Percentiles rank a stretch among this genome's conserved stretches.
Conservation (phyloP, 2,888 invertebrate genomes). For the Hybos culiciformis region DNA sequence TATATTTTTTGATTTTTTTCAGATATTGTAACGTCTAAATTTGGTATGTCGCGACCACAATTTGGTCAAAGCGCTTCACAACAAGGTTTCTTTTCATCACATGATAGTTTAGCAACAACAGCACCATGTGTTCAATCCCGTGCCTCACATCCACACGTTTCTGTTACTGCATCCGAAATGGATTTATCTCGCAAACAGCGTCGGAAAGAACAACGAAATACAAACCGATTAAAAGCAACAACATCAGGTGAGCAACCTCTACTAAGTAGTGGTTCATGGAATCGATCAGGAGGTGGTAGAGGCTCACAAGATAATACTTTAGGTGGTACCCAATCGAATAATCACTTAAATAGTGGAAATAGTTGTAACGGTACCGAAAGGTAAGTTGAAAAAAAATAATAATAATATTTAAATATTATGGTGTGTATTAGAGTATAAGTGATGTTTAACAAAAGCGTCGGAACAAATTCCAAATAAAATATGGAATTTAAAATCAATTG, state of each 20-base stretch:
- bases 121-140: constrained; percentile 49
- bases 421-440: no score
- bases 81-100: constrained; percentile 56
- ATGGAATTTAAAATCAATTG: no score
- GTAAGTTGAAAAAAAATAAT: constrained; percentile 30
- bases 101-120: constrained; percentile 59
- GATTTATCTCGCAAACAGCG: constrained; percentile 54
- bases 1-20: constrained; percentile 18
- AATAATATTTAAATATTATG: not conserved
- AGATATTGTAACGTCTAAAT: constrained; percentile 70
- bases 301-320: constrained; percentile 40
- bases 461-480: no score
- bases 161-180: constrained; percentile 54
- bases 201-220: constrained; percentile 46
- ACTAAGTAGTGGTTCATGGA: constrained; percentile 54
- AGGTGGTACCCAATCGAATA: constrained; percentile 40
- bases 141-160: constrained; percentile 39
- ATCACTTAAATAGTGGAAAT: constrained; percentile 46
- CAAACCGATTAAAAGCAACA: constrained; percentile 49
- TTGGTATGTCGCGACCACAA: constrained; percentile 51
- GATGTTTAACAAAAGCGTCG: no score
- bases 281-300: constrained; percentile 38
- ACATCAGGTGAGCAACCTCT: constrained; percentile 55
- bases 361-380: constrained; percentile 55
- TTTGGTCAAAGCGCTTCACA: constrained; percentile 38